These are phyloP conservation scores for Lycodopsis pacificus DNA, from an alignment of 2,797 vertebrate genomes.

Conservation along the genomic window DNA sequence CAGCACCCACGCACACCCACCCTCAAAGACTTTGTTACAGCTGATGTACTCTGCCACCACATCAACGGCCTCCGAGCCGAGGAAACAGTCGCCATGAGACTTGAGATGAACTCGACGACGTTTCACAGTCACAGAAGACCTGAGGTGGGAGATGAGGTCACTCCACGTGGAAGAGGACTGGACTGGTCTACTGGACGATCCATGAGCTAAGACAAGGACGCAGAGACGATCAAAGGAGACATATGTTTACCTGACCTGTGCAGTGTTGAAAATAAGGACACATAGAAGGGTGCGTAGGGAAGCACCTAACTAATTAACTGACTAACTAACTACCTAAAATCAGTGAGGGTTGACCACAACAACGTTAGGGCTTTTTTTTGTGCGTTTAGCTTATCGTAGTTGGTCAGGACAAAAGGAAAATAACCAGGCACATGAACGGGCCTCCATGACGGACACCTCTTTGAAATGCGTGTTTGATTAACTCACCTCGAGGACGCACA, in stretches of 20 bases:
- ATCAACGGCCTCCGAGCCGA: conserved; percentile 93
- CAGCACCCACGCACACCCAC: conserved; percentile 47
- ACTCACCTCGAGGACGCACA: conserved; percentile 69
- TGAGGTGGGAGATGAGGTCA: conserved; percentile 88
- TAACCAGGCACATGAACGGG: not conserved
- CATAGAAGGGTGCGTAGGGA: not conserved
- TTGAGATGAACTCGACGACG: conserved; percentile 88
- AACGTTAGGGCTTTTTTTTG: not conserved
- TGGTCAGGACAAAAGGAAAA: not conserved
- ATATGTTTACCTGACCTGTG: not conserved
- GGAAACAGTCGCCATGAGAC: conserved; percentile 89
- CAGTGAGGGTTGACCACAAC: not conserved
- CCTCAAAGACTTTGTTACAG: conserved; percentile 85
- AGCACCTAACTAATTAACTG: not conserved
- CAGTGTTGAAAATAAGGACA: not conserved
- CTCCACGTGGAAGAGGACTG: conserved; percentile 88
- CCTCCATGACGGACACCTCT: not conserved
- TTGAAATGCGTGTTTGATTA: not conserved
- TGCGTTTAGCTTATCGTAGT: not conserved
- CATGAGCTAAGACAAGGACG: conserved; percentile 78
- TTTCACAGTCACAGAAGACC: conserved; percentile 90
- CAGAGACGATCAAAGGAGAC: not conserved
- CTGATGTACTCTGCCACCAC: conserved; percentile 86
- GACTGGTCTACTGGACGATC: conserved; percentile 79
- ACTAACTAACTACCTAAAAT: not conserved